These are phyloP conservation scores for Calameuta pallipes DNA, from an alignment of 2,888 invertebrate genomes.

Conservation along the genomic window DNA sequence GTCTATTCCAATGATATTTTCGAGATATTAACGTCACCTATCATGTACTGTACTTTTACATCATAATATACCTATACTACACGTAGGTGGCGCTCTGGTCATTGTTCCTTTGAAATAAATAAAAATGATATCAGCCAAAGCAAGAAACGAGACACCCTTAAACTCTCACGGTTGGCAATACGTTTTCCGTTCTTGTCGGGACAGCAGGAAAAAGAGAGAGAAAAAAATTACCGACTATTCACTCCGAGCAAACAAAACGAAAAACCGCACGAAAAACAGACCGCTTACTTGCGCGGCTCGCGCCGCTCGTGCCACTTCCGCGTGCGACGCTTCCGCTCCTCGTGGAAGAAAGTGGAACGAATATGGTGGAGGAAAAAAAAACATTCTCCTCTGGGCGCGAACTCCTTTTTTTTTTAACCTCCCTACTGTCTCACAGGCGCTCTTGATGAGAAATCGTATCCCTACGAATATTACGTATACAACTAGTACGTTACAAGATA, in stretches of 20 bases:
- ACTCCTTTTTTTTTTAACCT: background rate
- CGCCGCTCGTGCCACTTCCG: background rate
- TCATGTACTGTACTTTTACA: background rate
- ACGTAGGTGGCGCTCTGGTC: background rate
- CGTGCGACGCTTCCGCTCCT: background rate
- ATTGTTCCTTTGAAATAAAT: background rate
- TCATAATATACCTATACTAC: background rate
- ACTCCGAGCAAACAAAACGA: slow-evolving; percentile 21
- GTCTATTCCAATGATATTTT: background rate
- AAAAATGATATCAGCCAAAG: background rate
- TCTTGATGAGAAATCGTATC: background rate
- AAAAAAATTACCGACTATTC: background rate
- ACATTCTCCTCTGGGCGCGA: background rate
- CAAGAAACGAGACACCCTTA: slow-evolving; percentile 24
- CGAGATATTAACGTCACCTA: background rate
- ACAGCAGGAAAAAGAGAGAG: background rate
- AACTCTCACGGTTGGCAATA: slow-evolving; percentile 36
- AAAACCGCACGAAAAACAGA: slow-evolving; percentile 27
- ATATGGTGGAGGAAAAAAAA: background rate
- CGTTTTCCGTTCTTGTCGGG: slow-evolving; percentile 7
- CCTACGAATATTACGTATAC: background rate
- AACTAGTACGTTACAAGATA: background rate
- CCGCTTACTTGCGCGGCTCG: slow-evolving; percentile 1
- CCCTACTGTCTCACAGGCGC: background rate
- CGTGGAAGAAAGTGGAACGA: background rate